Base-by-base conservation (phyloP, 1,140 invertebrate species). In the Drosophila quadrilineata region DNA sequence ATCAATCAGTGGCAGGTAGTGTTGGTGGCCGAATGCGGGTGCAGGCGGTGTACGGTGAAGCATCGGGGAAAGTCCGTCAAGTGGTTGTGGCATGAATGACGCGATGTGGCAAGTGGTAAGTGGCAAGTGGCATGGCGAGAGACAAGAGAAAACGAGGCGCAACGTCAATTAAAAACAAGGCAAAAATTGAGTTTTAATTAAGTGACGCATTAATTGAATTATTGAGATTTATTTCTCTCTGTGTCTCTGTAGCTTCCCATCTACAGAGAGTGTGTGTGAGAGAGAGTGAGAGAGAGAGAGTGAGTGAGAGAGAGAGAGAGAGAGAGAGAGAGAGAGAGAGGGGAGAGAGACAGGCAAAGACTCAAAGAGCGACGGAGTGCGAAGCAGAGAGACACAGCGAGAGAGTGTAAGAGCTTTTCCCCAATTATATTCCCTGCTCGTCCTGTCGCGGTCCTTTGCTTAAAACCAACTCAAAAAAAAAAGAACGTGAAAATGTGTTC, bases 141-240 rank as follows among this genome's bases (percentile, higher is more conserved):
- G 12, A 19, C 33, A 65, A 38, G 31, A 65, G 40, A 68, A 65
- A 52, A 53, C 26, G 46, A 72, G 41, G 43, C 50, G 64, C 57
- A 85, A 74, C 38, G 72, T 85, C 77, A 84, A 84, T 82, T 84
- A 76, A 84, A 72, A 57, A 68, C 69, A 72, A 45, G 72, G 68
- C 73, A 77, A 66, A 85, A 72, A 85, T 84, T 77, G 69, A 74
- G 70, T 84, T 84, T 84, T 84, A 84, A 85, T 85, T 74, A 84
- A 77, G 79, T 85, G 79, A 73, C 60, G 79, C 77, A 82, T 84
- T 82, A 73, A 82, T 82, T 82, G 73, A 82, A 82, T 82, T 84
- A 82, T 84, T 84, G 64, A 66, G 76, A 77, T 77, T 82, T 84
- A 84, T 77, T 70, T 77, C 65, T 59, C 29, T 22, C 46, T 5